Evolutionary conservation across 2,113 vertebrate species (phyloP).

Genomic region (Heliornis fulica): DNA sequence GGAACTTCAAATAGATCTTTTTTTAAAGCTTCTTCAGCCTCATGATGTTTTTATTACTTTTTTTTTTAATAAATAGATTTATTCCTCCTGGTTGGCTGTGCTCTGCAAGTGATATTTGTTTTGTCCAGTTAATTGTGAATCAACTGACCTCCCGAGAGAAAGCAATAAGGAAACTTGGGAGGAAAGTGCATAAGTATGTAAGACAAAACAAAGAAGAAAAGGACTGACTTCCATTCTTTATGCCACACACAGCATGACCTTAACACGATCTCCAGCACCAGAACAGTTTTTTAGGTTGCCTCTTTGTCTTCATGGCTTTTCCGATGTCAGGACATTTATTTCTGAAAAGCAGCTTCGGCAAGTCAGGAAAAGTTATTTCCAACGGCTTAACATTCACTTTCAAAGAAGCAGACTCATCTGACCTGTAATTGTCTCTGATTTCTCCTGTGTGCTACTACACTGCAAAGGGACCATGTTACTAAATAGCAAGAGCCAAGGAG

Average conservation of each 20-base stretch:
- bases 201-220: neutral
- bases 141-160: neutral
- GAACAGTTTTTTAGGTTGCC: neutral
- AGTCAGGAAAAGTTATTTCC: neutral
- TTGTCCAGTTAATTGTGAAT: neutral
- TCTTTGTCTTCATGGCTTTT: neutral
- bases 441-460: neutral
- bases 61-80: neutral
- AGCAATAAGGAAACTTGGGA: neutral
- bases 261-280: neutral
- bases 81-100: neutral
- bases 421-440: neutral
- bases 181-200: neutral
- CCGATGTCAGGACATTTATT: neutral
- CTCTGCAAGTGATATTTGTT: neutral
- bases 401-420: neutral
- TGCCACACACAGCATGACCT: neutral
- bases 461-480: neutral
- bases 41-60: neutral
- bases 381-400: neutral
- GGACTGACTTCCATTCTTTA: neutral
- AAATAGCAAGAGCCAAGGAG: neutral
- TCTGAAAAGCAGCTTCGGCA: neutral
- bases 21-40: neutral
- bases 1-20: neutral